phyloP scores from a whole-genome alignment of 2,113 vertebrate species.

The Zingel zingel region DNA sequence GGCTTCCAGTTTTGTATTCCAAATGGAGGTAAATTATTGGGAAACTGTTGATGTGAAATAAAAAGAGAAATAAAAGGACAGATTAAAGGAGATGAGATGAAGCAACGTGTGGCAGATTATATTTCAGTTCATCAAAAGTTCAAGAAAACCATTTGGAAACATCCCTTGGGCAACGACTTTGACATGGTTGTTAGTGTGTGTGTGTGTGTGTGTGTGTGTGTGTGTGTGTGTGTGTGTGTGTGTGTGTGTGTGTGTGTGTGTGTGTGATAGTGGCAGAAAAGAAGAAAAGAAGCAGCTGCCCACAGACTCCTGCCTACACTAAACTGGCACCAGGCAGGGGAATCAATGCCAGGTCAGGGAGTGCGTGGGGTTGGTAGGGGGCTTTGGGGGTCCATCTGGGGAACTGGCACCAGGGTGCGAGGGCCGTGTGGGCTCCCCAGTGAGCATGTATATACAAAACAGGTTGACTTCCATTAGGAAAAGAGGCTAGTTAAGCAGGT shows the following conservation, averaged over 20 bases:
- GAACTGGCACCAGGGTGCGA: constrained; percentile 69
- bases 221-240: constrained; percentile 9
- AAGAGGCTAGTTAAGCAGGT: constrained; percentile 39
- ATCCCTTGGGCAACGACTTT: constrained; percentile 20
- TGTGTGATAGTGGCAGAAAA: constrained; percentile 31
- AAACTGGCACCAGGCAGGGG: constrained; percentile 71
- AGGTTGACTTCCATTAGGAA: constrained; percentile 61
- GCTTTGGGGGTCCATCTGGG: constrained; percentile 79
- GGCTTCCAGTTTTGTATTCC: not conserved
- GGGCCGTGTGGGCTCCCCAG: constrained; percentile 51
- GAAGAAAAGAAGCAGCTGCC: constrained; percentile 73
- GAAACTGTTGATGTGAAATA: not conserved
- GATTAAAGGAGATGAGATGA: not conserved
- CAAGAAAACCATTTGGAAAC: constrained; percentile 34
- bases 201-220: constrained; percentile 17
- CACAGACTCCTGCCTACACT: constrained; percentile 64
- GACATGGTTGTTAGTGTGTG: constrained; percentile 22
- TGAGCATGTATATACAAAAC: constrained; percentile 68
- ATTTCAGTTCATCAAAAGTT: constrained; percentile 62
- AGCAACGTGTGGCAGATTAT: not conserved
- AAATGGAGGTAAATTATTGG: not conserved
- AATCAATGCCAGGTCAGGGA: constrained; percentile 75
- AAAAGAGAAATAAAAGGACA: not conserved
- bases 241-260: constrained; percentile 19
- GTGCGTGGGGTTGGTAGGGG: constrained; percentile 51